A percentile compares a stretch with the other conserved stretches of the same genome.
Evolutionary conservation across 1,140 invertebrate species (phyloP).

Genomic region (Adelges cooleyi): DNA sequence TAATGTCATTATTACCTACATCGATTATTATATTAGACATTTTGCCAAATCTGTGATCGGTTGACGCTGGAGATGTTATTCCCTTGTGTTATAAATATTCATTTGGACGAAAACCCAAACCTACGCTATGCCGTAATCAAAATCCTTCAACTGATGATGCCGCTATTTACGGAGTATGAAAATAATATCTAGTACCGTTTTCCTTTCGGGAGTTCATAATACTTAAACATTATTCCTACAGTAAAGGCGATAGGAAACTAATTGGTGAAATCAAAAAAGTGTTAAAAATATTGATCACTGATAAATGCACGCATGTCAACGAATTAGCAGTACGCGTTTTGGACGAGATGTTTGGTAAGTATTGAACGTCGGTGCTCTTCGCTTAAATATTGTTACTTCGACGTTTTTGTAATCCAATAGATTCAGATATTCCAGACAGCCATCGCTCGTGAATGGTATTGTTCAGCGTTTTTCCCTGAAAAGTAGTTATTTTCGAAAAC

Average conservation of each 20-base stretch:
- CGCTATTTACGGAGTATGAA: neutral
- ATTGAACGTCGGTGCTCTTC: too few species aligned
- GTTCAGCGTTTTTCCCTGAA: too few species aligned
- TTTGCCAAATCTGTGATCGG: neutral
- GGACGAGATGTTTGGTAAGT: slow-evolving; percentile 2
- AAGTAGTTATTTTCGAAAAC: too few species aligned
- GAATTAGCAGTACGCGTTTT: neutral
- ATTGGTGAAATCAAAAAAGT: neutral
- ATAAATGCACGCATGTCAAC: neutral
- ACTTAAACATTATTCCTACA: neutral
- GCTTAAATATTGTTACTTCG: too few species aligned
- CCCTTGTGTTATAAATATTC: neutral
- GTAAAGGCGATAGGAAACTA: neutral
- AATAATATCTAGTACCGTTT: neutral
- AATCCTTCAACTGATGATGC: neutral
- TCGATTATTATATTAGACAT: neutral
- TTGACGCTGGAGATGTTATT: neutral
- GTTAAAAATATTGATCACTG: slow-evolving; percentile 5
- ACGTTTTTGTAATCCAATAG: too few species aligned
- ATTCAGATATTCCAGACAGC: too few species aligned
- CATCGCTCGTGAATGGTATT: too few species aligned
- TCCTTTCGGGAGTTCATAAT: neutral
- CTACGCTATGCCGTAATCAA: neutral
- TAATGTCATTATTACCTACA: too few species aligned
- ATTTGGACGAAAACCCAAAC: neutral